Evolutionary conservation across 2,888 invertebrate genomes (phyloP).

Genomic region (Metallyticus violacea): DNA sequence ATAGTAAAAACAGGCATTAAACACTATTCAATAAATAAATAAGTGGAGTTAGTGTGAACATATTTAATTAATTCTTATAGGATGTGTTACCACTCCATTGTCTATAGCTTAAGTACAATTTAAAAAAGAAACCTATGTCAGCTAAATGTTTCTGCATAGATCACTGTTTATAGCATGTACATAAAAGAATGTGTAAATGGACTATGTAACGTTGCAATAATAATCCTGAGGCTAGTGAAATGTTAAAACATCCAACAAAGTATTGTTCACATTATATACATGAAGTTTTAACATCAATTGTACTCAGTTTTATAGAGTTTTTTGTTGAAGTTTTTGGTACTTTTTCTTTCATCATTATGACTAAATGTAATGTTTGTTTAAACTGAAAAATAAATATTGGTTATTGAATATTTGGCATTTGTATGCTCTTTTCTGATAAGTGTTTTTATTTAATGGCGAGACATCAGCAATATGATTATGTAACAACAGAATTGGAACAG

Average conservation of each 20-base stretch:
- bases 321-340: not conserved
- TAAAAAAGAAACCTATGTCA: not conserved
- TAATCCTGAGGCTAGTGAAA: slow-evolving; percentile 29
- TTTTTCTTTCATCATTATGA: not conserved
- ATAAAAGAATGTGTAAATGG: not conserved
- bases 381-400: not conserved
- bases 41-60: too few relatives aligned
- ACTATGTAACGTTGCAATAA: slow-evolving; percentile 25
- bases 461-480: too few relatives aligned
- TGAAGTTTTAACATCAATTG: not conserved
- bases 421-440: not conserved
- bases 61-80: too few relatives aligned
- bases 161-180: not conserved
- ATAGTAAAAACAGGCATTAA: too few relatives aligned
- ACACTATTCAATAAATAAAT: too few relatives aligned
- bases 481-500: too few relatives aligned
- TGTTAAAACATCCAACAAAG: not conserved
- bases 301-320: not conserved
- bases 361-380: not conserved
- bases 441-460: too few relatives aligned
- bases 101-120: too few relatives aligned
- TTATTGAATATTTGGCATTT: not conserved
- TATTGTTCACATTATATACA: slow-evolving; percentile 2
- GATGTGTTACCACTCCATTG: too few relatives aligned
- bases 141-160: not conserved